Base-by-base conservation (phyloP, 2,797 vertebrate species). In the Anguilla megastoma region DNA sequence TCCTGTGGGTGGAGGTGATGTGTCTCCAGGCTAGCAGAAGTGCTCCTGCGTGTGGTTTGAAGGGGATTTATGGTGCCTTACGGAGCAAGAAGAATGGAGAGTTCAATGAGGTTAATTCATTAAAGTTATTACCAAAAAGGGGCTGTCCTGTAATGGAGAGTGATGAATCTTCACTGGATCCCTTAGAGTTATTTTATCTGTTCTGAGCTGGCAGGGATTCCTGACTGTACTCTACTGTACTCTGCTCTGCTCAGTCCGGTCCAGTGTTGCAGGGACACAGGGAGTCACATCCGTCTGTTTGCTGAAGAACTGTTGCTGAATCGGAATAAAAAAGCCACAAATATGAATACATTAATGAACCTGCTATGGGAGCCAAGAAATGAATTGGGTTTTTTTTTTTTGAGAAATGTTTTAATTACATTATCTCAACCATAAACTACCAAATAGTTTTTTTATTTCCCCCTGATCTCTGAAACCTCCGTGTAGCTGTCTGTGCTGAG, bases 111-210 rank as follows among this genome's bases (percentile, higher is more conserved):
- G 85, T 86, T 84, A 86, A 89, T 87, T 86, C 33, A 88, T 88
- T 88, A 89, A 84, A 74, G 76, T 89, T 87, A 89, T 84, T 86
- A 86, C 63, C 33, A 84, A 87, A 86, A 87, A 83, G 86, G 30
- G 63, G 48, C 48, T 71, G 85, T 58, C 58, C 85, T 9, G 6
- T 71, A 86, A 84, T 76, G 80, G 66, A 58, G 85, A 85, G 60
- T 85, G 79, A 87, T 84, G 79, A 66, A 84, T 58, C n/a, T 33
- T 71, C 56, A 33, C 41, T 85, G 58, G 56, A 63, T 18, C 76
- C 79, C 88, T 71, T 12, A 52, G 14, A 84, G 80, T 84, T 83
- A 58, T 83, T 84, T 63, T 84, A 87, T 58, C 79, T 82, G 48
- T 33, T 82, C 63, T 36, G 12, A 86, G 76, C 41, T 89, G 45